These are phyloP conservation scores for Elegia similella DNA, from an alignment of 2,888 invertebrate species.

Conservation along the genomic window DNA sequence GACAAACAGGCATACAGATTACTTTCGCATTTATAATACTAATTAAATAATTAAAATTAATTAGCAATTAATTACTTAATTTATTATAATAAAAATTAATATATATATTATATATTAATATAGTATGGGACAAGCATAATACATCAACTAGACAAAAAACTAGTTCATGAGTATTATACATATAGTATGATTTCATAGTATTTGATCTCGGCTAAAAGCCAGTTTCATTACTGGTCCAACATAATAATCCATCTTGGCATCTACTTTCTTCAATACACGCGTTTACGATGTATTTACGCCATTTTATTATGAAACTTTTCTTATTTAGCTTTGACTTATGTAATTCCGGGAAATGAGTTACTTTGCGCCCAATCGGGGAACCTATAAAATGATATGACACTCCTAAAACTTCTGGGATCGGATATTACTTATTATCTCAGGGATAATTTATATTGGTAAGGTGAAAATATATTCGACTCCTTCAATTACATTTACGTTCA, in stretches of 20 bases:
- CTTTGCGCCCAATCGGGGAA: constrained; percentile 3
- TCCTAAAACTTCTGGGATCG: constrained; percentile 6
- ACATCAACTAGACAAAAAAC: too few species aligned
- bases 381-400: constrained; percentile 9
- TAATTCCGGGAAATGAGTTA: constrained; percentile 14
- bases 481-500: too few species aligned
- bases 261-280: constrained; percentile 9
- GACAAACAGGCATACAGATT: too few species aligned
- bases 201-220: neutral
- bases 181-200: neutral
- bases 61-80: too few species aligned
- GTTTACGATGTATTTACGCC: constrained; percentile 14
- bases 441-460: neutral
- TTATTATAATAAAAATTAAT: too few species aligned
- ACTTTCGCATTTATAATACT: too few species aligned
- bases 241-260: constrained; percentile 2
- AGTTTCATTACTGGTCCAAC: constrained; percentile 7
- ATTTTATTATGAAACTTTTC: constrained; percentile 17
- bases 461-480: neutral
- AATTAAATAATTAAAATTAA: too few species aligned
- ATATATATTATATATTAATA: too few species aligned
- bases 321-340: constrained; percentile 17
- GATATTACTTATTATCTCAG: constrained; percentile 12
- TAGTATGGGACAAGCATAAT: too few species aligned
- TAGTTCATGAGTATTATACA: too few species aligned